These are phyloP conservation scores for Macquaria ambigua DNA, from an alignment of 2,113 vertebrate species.

Conservation along the genomic window DNA sequence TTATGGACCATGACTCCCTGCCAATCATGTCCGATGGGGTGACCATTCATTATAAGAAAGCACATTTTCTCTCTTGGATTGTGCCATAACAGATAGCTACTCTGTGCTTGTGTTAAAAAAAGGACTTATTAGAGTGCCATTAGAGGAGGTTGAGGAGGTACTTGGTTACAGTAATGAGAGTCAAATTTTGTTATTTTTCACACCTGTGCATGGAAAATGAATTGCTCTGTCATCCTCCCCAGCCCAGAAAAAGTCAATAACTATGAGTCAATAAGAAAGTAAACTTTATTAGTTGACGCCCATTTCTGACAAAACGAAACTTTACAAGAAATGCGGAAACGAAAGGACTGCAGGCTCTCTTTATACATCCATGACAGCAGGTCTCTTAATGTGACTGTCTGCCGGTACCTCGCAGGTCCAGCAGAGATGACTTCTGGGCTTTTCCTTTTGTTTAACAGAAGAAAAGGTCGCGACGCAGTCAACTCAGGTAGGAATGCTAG, in stretches of 20 bases:
- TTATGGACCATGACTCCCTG: background rate
- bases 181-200: background rate
- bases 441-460: background rate
- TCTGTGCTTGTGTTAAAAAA: background rate
- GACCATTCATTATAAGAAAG: background rate
- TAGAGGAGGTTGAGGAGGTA: background rate
- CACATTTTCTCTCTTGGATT: background rate
- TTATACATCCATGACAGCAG: no score
- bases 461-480: no score
- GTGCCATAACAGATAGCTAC: background rate
- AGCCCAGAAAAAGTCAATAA: background rate
- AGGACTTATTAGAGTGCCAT: background rate
- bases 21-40: background rate
- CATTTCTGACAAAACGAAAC: conserved; percentile 82
- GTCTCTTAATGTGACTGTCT: background rate
- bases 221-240: no score
- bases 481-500: background rate
- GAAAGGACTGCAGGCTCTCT: background rate
- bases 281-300: conserved; percentile 55
- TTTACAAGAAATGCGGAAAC: conserved; percentile 56
- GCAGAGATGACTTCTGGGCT: background rate
- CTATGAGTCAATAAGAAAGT: background rate
- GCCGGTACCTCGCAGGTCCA: background rate
- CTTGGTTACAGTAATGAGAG: background rate
- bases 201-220: background rate